Base-by-base conservation (phyloP, 2,888 invertebrate genomes). In the Metopia argyrocephala region DNA sequence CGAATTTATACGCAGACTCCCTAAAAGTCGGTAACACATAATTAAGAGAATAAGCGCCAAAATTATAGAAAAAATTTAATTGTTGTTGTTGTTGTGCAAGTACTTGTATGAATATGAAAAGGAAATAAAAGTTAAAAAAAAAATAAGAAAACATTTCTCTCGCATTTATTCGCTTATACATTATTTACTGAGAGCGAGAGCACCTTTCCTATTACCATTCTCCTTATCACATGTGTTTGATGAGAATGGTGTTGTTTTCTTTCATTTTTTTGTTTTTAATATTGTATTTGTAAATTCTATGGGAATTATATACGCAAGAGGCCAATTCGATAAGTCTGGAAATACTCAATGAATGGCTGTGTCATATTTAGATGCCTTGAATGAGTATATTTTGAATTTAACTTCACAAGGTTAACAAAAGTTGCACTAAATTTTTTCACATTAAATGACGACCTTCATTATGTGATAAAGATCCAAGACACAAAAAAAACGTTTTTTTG, bases 311-410 rank as follows among this genome's bases (percentile, higher is more conserved):
- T 78, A 64, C 71, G 79, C 76, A 78, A 81, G 66, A 71, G 62
- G 46, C 31, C 65, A 76, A 75, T 76, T 73, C 73, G 68, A 56
- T 56, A 79, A 68, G 62, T 69, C 71, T 76, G 76, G 68, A 38
- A 15, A 78, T 78, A 75, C 69, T 79, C 79, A 82, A 79, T 79
- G 79, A 76, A 78, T 79, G 71, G 68, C 59, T 74, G 75, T 64
- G 59, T 74, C 50, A 70, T 65, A 28, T 66, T 28, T 23, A 46
- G 57, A 71, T 74, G 70, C 74, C 70, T 75, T 80, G 79, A 80
- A 80, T 73, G 69, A 76, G 73, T 80, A 6, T 0, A 12, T 80
- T 62, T 65, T 31, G 64, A 66, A 76, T 73, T 64, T 64, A 31
- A 81, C 38, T 15, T 74, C 18, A 66, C 76, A 81, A 81, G 76